phyloP scores from a whole-genome alignment of 1,140 invertebrate genomes.

The Nylanderia fulva region DNA sequence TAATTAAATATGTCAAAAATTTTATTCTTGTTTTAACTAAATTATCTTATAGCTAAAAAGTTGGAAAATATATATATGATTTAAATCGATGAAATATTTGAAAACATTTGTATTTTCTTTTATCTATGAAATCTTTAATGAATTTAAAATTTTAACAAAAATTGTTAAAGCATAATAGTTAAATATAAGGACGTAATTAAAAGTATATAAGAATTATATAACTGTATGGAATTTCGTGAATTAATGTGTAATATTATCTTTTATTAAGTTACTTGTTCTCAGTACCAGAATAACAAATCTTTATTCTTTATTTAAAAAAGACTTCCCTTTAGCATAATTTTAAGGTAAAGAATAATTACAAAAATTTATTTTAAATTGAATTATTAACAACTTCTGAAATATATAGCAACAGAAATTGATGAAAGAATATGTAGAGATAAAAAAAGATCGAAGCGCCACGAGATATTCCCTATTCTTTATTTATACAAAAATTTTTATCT shows the following conservation, averaged over 20 bases:
- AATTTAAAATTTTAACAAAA: conserved; percentile 37
- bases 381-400: background rate
- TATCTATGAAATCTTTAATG: conserved; percentile 4
- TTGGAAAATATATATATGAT: background rate
- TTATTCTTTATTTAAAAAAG: background rate
- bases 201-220: background rate
- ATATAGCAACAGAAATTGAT: background rate
- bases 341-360: background rate
- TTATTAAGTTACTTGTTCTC: no score
- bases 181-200: background rate
- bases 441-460: background rate
- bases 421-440: background rate
- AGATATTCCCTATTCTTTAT: background rate
- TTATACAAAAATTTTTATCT: conserved; percentile 29
- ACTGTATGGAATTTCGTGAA: background rate
- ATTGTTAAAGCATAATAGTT: background rate
- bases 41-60: background rate
- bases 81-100: background rate
- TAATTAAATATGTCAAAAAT: background rate
- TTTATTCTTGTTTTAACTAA: background rate
- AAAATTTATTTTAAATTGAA: background rate
- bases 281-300: background rate
- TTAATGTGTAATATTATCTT: background rate
- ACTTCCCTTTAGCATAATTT: conserved; percentile 1
- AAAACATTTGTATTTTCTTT: background rate